These are phyloP conservation scores for Cathartes aura DNA, from an alignment of 2,113 vertebrate species.

Conservation along the genomic window DNA sequence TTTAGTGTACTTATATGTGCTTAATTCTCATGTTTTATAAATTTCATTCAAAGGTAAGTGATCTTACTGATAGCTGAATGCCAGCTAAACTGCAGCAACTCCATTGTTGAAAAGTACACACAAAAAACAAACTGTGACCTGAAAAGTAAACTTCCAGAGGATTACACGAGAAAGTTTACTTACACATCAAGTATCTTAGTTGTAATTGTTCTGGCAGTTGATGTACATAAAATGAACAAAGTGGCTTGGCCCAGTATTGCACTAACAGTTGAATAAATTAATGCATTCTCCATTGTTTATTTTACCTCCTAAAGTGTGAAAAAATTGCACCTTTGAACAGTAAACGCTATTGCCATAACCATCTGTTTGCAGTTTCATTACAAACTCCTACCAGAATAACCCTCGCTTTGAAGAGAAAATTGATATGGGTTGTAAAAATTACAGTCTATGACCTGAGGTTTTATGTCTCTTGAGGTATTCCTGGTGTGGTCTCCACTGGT, in stretches of 20 bases:
- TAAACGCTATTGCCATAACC: slow-evolving; percentile 44
- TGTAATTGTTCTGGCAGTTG: slow-evolving; percentile 64
- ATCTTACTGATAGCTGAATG: slow-evolving; percentile 42
- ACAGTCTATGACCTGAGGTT: slow-evolving; percentile 37
- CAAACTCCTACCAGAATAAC: slow-evolving; percentile 56
- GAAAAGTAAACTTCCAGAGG: slow-evolving; percentile 63
- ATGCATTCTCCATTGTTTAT: slow-evolving; percentile 63
- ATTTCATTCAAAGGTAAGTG: slow-evolving; percentile 35
- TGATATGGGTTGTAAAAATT: slow-evolving; percentile 66
- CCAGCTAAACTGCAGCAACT: slow-evolving; percentile 49
- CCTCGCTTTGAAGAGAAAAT: slow-evolving; percentile 66
- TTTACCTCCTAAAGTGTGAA: slow-evolving; percentile 73
- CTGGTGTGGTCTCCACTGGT: slow-evolving; percentile 7
- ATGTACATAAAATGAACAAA: slow-evolving; percentile 58
- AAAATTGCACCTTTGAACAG: slow-evolving; percentile 64
- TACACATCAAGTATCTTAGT: slow-evolving; percentile 56
- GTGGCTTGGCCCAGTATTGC: slow-evolving; percentile 56
- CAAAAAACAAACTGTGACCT: slow-evolving; percentile 50
- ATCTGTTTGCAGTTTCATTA: slow-evolving; percentile 71
- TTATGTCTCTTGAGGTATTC: slow-evolving; percentile 4
- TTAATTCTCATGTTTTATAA: slow-evolving; percentile 9
- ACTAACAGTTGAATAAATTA: slow-evolving; percentile 69
- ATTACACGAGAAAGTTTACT: slow-evolving; percentile 51
- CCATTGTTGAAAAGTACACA: slow-evolving; percentile 64
- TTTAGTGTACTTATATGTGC: slow-evolving; percentile 1